Evolutionary conservation across 2,888 invertebrate genomes (phyloP), one percentile per base, ranked within the genome.

Genomic region (Notodonta dromedarius): DNA sequence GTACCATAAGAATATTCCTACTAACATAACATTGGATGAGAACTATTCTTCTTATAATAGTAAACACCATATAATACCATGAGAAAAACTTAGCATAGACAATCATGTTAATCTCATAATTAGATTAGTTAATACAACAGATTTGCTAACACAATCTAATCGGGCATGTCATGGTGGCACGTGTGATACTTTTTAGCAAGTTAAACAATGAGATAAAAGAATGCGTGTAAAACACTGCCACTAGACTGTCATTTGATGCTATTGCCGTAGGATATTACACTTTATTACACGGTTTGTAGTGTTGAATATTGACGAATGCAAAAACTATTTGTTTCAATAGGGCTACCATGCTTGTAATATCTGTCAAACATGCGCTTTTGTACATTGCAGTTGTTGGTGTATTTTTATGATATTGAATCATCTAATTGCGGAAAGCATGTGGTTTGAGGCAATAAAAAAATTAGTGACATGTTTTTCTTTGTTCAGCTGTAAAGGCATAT

Each of bases 141-240:
- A 69, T 73, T 72, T 66, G 60, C 69, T 65, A 61, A 70, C 67
- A 69, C 65, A 66, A 65, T 54, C 71, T 58, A 57, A 61, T 59
- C 56, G 50, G 54, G 58, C 50, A 16, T 50, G 64, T 63, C 63
- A 60, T 51, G 50, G 65, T 61, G 67, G 62, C 78, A 76, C 73
- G 71, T 77, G 76, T 66, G 73, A 62, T 67, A 72, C 66, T 72
- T 78, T 77, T 74, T 62, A 71, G 67, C 66, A 70, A 71, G 66
- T 71, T 66, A 74, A 77, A 74, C 70, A 78, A 71, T 75, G 66
- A 70, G 66, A 79, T 79, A 74, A 75, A 73, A 69, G 63, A 65
- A 69, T 64, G 62, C 62, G 61, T 70, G 63, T 67, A 65, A 72
- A 14, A 57, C 6, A 12, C 48, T 50, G 48, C 48, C n/a, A 32